Percentiles rank a stretch among this genome's conserved stretches.
phyloP scores from a whole-genome alignment of 2,888 invertebrate species.

The Furcula furcula region DNA sequence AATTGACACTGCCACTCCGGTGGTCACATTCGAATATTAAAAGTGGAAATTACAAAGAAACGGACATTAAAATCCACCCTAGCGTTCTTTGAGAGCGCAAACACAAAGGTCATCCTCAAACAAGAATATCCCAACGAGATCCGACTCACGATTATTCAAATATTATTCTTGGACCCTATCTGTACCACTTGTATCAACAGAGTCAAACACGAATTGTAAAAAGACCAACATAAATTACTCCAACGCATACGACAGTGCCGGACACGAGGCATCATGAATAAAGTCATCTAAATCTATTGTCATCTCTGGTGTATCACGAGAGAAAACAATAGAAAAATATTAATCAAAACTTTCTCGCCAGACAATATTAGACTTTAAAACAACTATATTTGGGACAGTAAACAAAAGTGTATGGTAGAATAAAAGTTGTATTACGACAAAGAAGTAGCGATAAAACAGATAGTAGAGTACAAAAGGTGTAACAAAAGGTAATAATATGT shows the following conservation, averaged over 20 bases:
- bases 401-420: conserved; percentile 5
- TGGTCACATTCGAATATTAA: too few species aligned
- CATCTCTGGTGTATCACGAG: conserved; percentile 54
- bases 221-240: conserved; percentile 63
- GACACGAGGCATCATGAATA: conserved; percentile 64
- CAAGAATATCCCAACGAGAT: conserved; percentile 34
- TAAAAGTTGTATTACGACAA: conserved; percentile 43
- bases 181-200: conserved; percentile 67
- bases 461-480: conserved; percentile 64
- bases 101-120: conserved; percentile 41
- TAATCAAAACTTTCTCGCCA: conserved; percentile 13
- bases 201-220: conserved; percentile 43
- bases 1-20: too few species aligned
- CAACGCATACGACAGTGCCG: conserved; percentile 55
- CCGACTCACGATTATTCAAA: conserved; percentile 44
- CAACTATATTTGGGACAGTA: not conserved
- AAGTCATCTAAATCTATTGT: conserved; percentile 78
- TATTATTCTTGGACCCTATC: conserved; percentile 47
- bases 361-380: conserved; percentile 30
- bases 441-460: conserved; percentile 70
- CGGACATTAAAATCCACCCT: conserved; percentile 25
- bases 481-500: conserved; percentile 68
- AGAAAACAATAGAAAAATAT: conserved; percentile 33
- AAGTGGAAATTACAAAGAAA: too few species aligned
- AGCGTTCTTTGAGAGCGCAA: conserved; percentile 28